Conservation (phyloP, 2,888 invertebrate genomes). For the Bellardia bayeri region DNA sequence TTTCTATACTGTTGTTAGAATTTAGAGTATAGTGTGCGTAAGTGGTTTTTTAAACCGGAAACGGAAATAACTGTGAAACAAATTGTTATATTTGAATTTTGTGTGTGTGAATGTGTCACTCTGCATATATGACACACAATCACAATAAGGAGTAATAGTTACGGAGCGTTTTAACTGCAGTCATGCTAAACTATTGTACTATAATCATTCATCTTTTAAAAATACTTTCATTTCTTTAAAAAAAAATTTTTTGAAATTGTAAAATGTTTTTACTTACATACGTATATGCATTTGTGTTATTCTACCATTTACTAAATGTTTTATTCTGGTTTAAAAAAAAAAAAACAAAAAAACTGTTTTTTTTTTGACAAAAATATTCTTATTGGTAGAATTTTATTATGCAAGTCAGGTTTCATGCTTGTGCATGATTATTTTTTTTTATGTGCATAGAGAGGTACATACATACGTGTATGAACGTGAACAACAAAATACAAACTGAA, state of each 20-base stretch:
- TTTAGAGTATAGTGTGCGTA: slow-evolving; percentile 2
- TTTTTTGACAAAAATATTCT: slow-evolving; percentile 15
- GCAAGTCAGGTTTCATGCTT: slow-evolving; percentile 72
- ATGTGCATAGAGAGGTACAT: slow-evolving; percentile 45
- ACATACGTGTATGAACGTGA: slow-evolving; percentile 14
- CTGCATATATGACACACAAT: neutral
- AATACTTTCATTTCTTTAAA: neutral
- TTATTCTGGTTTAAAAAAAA: neutral
- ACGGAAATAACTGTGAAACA: slow-evolving; percentile 68
- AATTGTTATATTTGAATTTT: slow-evolving; percentile 60
- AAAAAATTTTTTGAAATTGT: neutral
- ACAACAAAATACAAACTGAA: slow-evolving; percentile 20
- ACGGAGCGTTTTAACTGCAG: neutral
- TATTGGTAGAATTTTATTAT: slow-evolving; percentile 59
- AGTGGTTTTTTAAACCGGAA: slow-evolving; percentile 50
- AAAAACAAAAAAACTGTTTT: neutral
- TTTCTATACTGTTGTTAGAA: neutral
- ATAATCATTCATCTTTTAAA: neutral
- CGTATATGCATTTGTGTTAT: neutral
- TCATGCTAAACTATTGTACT: neutral
- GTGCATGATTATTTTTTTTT: slow-evolving; percentile 71
- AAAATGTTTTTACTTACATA: neutral
- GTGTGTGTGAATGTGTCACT: neutral
- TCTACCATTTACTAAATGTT: neutral
- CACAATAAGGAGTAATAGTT: neutral